These are phyloP conservation scores for Pangasius mekongensis DNA, from an alignment of 2,797 vertebrate genomes.

Conservation along the genomic window DNA sequence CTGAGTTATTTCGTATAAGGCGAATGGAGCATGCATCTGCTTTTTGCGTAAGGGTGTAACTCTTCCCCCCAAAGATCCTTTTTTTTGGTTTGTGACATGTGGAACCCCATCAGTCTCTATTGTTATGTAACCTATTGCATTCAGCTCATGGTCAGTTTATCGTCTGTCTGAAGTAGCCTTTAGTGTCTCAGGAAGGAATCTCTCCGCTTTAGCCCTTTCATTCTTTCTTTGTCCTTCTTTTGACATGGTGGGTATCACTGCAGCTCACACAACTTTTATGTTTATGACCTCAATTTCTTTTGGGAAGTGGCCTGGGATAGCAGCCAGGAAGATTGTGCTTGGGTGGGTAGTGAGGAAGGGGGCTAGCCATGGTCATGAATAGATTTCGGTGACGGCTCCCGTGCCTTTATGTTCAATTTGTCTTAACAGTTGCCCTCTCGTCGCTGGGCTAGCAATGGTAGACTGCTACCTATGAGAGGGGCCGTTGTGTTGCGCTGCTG, in stretches of 20 bases:
- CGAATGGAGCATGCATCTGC: not conserved
- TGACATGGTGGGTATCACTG: constrained; percentile 53
- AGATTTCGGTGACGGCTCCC: constrained; percentile 50
- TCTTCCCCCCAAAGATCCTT: constrained; percentile 19
- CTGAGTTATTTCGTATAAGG: not conserved
- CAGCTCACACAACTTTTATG: constrained; percentile 53
- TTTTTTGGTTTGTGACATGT: constrained; percentile 29
- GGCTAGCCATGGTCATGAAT: constrained; percentile 57
- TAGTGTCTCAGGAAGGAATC: constrained; percentile 50
- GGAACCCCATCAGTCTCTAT: constrained; percentile 36
- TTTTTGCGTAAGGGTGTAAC: not conserved
- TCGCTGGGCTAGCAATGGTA: constrained; percentile 51
- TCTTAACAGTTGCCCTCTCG: constrained; percentile 59
- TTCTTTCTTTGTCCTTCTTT: constrained; percentile 49
- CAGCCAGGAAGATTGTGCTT: constrained; percentile 58
- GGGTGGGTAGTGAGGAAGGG: constrained; percentile 58
- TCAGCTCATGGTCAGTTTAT: constrained; percentile 54
- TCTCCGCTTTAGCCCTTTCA: constrained; percentile 34
- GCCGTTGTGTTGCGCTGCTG: constrained; percentile 46
- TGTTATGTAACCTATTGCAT: constrained; percentile 45
- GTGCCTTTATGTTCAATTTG: constrained; percentile 63
- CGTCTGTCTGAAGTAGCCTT: constrained; percentile 43
- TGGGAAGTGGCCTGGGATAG: constrained; percentile 64
- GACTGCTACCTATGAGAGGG: constrained; percentile 56
- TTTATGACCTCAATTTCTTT: constrained; percentile 62